Conservation (phyloP, 2,888 invertebrate genomes). For the Archips xylosteana region DNA sequence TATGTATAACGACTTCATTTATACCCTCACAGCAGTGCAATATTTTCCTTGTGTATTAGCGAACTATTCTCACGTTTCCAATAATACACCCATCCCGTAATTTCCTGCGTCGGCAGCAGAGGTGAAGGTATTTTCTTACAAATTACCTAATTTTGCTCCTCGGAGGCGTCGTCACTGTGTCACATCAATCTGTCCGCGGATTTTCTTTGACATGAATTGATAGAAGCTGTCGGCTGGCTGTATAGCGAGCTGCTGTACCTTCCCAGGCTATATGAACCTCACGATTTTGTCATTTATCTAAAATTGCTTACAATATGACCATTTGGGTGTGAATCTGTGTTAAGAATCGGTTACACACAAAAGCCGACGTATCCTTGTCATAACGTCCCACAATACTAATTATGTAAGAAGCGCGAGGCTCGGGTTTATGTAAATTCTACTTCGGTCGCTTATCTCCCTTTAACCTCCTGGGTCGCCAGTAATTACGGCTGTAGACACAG, state of each 20-base stretch:
- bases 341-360: slow-evolving; percentile 37
- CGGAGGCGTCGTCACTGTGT: slow-evolving; percentile 42
- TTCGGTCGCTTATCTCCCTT: slow-evolving; percentile 61
- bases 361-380: slow-evolving; percentile 40
- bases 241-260: slow-evolving; percentile 34
- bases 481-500: slow-evolving; percentile 67
- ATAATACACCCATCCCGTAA: slow-evolving; percentile 19
- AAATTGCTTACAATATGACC: slow-evolving; percentile 26
- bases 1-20: not conserved
- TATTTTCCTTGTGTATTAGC: slow-evolving; percentile 9
- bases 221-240: slow-evolving; percentile 45
- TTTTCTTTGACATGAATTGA: slow-evolving; percentile 49
- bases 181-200: slow-evolving; percentile 57
- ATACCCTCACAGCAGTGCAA: not conserved
- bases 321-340: slow-evolving; percentile 42
- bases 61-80: slow-evolving; percentile 25
- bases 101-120: slow-evolving; percentile 25
- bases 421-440: slow-evolving; percentile 56
- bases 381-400: slow-evolving; percentile 48
- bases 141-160: slow-evolving; percentile 39
- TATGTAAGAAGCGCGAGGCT: slow-evolving; percentile 52
- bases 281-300: slow-evolving; percentile 21
- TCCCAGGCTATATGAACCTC: slow-evolving; percentile 11
- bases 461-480: slow-evolving; percentile 56
- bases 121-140: slow-evolving; percentile 38